A percentile compares a stretch with the other conserved stretches of the same genome.
phyloP scores from a whole-genome alignment of 2,113 vertebrate species.

The Taurulus bubalis region DNA sequence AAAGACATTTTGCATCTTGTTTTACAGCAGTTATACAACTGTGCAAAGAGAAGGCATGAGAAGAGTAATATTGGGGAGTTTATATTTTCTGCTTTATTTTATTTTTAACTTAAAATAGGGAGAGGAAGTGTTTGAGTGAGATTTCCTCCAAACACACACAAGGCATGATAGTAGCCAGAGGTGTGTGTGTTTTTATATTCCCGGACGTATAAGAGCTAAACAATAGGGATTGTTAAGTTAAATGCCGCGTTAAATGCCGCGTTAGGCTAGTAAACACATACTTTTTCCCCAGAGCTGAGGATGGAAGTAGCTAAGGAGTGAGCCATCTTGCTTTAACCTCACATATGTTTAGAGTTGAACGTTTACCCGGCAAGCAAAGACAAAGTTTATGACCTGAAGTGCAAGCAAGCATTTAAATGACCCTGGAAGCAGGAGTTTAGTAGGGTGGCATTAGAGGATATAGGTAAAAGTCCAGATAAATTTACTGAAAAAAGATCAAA shows the following conservation, averaged over 20 bases:
- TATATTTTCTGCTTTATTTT: not conserved
- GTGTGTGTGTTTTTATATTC: not conserved
- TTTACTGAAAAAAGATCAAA: no score
- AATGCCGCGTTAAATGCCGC: no score
- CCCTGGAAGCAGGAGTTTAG: not conserved
- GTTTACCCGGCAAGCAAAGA: not conserved
- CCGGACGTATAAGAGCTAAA: not conserved
- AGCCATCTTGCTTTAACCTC: not conserved
- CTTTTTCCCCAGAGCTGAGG: no score
- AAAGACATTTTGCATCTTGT: slow-evolving; percentile 15
- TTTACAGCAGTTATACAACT: slow-evolving; percentile 12
- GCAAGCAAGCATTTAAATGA: not conserved
- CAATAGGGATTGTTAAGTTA: not conserved
- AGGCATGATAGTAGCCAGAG: not conserved
- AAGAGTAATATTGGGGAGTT: not conserved
- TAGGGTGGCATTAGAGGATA: not conserved
- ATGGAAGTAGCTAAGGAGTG: not conserved
- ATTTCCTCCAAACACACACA: not conserved
- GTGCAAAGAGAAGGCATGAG: not conserved
- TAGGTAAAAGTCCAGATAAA: no score
- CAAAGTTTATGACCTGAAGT: not conserved
- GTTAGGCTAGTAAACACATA: not conserved
- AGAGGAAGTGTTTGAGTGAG: not conserved
- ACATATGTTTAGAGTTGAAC: not conserved
- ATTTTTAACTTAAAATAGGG: slow-evolving; percentile 1